Evolutionary conservation across 2,888 invertebrate genomes (phyloP), one percentile per base, ranked within the genome.

Genomic region (Apamea epomidion): DNA sequence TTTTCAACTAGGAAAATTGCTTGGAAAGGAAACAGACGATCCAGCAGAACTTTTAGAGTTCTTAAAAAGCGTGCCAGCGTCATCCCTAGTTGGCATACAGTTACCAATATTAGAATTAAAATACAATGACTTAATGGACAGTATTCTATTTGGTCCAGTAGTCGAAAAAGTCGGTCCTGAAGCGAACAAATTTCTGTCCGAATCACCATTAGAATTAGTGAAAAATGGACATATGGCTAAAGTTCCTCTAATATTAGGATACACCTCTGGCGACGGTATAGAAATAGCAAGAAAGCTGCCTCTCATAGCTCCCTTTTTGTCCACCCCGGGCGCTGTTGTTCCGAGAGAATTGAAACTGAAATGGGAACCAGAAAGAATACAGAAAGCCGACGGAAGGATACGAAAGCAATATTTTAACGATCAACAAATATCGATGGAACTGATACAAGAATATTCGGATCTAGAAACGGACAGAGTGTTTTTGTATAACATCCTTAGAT

Each of bases 201-300:
- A 95, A 86, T 76, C 87, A 51, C 96, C 96, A 12, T 85, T 87
- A 18, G 91, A 93, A 76, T 90, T 94, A 83, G 91, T 96, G 25
- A 93, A 85, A 84, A 92, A 87, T 76, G 96, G 95, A 7, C 84
- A 87, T 42, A 89, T 94, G 74, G 92, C 94, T 16, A 93, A 95
- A 79, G 94, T 97, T 2, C 96, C 97, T 29, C 78, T 96, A 72
- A 95, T 97, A 81, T 84, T 96, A 65, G 97, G 97, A 54, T 96
- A 94, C 84, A 96, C 95, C 16, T 96, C 96, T 4, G 95, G 94
- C 0, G 97, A 97, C 85, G 97, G 97, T 18, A 95, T 97, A 71
- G 96, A 97, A 93, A 92, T 96, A 85, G 94, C 94, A 54, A 93
- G 94, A 89, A 93, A 94, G 82, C 90, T 95, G 42, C 84, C 92